These are phyloP conservation scores for Endotricha flammealis DNA, from an alignment of 2,888 invertebrate genomes.

Conservation along the genomic window DNA sequence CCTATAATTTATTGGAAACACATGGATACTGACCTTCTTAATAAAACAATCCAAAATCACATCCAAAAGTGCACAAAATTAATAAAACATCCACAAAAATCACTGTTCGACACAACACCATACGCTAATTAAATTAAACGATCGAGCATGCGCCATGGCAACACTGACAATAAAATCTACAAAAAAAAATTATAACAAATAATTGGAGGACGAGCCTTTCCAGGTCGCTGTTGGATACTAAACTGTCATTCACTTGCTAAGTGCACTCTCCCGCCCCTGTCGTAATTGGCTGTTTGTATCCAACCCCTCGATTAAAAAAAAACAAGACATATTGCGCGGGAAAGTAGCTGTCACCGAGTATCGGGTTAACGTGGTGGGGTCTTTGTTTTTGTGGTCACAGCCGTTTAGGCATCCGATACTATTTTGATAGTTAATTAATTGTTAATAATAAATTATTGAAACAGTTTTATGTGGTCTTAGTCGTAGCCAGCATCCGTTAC, in stretches of 20 bases:
- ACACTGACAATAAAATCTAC: conserved; percentile 28
- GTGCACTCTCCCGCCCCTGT: conserved; percentile 65
- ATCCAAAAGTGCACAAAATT: conserved; percentile 37
- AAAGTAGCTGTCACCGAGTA: conserved; percentile 65
- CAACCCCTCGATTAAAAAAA: conserved; percentile 71
- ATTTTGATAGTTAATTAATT: conserved; percentile 48
- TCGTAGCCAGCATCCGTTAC: too few species aligned
- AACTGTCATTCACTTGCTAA: conserved; percentile 67
- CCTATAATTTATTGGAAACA: too few species aligned
- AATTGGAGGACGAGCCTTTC: conserved; percentile 47
- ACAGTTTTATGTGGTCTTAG: too few species aligned
- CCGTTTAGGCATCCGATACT: conserved; percentile 57
- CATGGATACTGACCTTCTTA: conserved; percentile 40
- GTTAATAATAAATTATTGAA: neutral
- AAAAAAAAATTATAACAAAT: conserved; percentile 28
- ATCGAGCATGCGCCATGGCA: conserved; percentile 60
- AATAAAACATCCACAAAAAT: conserved; percentile 46
- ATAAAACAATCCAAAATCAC: conserved; percentile 32
- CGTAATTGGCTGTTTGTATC: conserved; percentile 76
- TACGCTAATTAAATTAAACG: conserved; percentile 70
- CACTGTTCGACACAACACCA: conserved; percentile 54
- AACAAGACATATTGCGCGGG: conserved; percentile 75
- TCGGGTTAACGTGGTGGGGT: conserved; percentile 57
- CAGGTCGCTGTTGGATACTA: conserved; percentile 62
- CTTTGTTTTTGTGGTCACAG: conserved; percentile 63